Evolutionary conservation across 2,113 vertebrate species (phyloP).

Genomic region (Macquaria australasica): DNA sequence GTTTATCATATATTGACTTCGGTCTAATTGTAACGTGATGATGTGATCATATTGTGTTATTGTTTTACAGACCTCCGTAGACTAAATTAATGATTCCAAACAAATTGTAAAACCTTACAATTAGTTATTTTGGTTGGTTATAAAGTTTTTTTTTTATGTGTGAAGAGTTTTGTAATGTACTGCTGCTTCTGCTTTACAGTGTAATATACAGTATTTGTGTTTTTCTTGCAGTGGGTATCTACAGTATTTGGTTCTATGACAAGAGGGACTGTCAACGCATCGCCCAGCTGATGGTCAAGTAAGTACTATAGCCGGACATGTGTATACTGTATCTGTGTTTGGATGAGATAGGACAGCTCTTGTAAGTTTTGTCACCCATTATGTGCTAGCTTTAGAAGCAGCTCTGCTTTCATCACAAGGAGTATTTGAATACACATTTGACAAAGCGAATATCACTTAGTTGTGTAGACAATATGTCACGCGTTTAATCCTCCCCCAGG

Average conservation of each 20-base stretch:
- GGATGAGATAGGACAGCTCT: neutral
- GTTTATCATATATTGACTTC: neutral
- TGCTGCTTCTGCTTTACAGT: neutral
- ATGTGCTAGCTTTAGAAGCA: neutral
- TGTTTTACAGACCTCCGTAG: neutral
- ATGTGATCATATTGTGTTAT: neutral
- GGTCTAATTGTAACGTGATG: neutral
- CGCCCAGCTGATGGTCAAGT: slow-evolving; percentile 97
- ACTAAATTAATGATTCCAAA: neutral
- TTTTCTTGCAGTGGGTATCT: slow-evolving; percentile 91
- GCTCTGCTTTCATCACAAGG: neutral
- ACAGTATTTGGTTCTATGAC: slow-evolving; percentile 99
- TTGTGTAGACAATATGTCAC: neutral
- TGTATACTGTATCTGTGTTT: neutral
- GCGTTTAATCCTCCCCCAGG: slow-evolving; percentile 72
- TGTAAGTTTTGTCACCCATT: neutral
- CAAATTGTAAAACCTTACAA: neutral
- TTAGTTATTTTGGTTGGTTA: neutral
- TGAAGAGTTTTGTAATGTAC: neutral
- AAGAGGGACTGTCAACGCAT: slow-evolving; percentile 98
- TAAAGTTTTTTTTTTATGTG: neutral
- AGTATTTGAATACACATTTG: neutral
- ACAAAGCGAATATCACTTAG: neutral
- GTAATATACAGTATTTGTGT: slow-evolving; percentile 23
- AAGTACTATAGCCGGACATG: slow-evolving; percentile 78